phyloP scores from a whole-genome alignment of 2,113 vertebrate species.

The Salminus brasiliensis region DNA sequence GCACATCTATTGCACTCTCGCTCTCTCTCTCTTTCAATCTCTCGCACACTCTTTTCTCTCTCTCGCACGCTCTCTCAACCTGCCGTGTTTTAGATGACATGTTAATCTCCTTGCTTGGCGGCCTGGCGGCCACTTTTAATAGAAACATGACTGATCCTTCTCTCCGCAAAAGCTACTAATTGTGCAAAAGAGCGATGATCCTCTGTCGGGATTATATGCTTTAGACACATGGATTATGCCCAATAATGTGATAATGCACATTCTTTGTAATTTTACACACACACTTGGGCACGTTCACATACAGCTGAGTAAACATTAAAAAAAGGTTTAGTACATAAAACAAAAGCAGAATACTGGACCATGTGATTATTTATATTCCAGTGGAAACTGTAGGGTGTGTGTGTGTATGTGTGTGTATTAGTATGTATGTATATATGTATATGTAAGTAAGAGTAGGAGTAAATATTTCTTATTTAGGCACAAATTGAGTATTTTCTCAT shows the following conservation, averaged over 20 bases:
- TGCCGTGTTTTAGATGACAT: constrained; percentile 57
- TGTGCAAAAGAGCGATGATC: constrained; percentile 77
- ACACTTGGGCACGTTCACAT: neutral
- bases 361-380: neutral
- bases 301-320: constrained; percentile 41
- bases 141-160: constrained; percentile 71
- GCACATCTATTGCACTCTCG: constrained; percentile 19
- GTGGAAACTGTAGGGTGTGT: constrained; percentile 57
- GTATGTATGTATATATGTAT: too few species aligned
- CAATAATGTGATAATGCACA: constrained; percentile 75
- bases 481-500: neutral
- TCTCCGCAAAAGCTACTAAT: constrained; percentile 75
- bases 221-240: constrained; percentile 75
- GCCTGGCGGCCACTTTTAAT: constrained; percentile 69
- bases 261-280: constrained; percentile 72
- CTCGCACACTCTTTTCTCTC: constrained; percentile 32
- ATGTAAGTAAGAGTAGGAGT: too few species aligned
- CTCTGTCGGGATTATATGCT: constrained; percentile 73
- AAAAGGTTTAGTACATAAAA: constrained; percentile 70
- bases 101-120: constrained; percentile 68
- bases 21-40: neutral
- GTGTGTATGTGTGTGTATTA: too few species aligned
- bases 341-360: constrained; percentile 49
- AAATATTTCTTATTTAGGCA: too few species aligned
- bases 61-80: constrained; percentile 63